These are phyloP conservation scores for Onchidella celtica DNA, from an alignment of 2,888 invertebrate genomes.

Conservation along the genomic window DNA sequence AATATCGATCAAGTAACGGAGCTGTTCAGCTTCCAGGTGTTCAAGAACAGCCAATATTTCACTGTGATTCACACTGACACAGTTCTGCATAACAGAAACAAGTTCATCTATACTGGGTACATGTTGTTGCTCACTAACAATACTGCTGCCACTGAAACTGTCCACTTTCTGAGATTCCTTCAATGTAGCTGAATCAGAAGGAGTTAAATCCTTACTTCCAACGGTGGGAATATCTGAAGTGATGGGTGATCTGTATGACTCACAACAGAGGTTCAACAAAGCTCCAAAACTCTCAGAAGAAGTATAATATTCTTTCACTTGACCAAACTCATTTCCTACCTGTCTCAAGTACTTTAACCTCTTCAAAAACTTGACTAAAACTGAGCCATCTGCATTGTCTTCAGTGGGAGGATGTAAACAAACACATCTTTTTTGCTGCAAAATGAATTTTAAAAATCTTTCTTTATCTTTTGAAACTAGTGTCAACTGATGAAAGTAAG, in stretches of 20 bases:
- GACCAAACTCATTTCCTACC: not conserved
- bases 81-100: too few species aligned
- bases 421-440: slow-evolving; percentile 4
- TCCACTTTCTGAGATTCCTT: too few species aligned
- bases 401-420: not conserved
- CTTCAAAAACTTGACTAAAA: slow-evolving; percentile 8
- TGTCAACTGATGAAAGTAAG: not conserved
- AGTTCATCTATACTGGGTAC: too few species aligned
- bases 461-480: not conserved
- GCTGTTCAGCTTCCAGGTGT: not conserved
- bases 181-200: too few species aligned
- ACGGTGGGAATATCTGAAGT: too few species aligned
- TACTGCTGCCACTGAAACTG: too few species aligned
- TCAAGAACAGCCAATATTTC: too few species aligned
- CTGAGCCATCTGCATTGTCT: not conserved
- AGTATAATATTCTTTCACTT: not conserved
- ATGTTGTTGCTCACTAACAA: too few species aligned
- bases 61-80: too few species aligned
- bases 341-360: not conserved
- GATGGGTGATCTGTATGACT: too few species aligned
- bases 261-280: slow-evolving; percentile 1
- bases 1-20: not conserved
- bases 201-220: too few species aligned
- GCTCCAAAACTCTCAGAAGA: slow-evolving; percentile 1
- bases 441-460: slow-evolving; percentile 6